Percentiles rank a stretch among this genome's conserved stretches.
These are phyloP conservation scores for Drosophila ficusphila DNA, from an alignment of 1,140 invertebrate species.

Conservation along the genomic window DNA sequence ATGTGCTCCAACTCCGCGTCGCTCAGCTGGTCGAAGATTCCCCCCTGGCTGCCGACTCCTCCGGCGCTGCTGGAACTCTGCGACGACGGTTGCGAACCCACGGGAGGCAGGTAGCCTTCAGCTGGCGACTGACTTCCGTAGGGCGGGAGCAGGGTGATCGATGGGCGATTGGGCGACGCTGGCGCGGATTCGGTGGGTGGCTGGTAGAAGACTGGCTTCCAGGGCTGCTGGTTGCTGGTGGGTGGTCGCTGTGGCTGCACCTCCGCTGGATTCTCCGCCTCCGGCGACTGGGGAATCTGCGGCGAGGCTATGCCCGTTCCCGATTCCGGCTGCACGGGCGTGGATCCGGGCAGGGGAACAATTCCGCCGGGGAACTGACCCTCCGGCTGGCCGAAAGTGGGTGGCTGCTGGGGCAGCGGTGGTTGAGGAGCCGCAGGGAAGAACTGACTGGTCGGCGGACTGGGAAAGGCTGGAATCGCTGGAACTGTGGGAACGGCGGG, in stretches of 20 bases:
- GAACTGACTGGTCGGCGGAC: slow-evolving; percentile 54
- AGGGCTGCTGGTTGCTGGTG: slow-evolving; percentile 58
- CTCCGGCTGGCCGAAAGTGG: slow-evolving; percentile 64
- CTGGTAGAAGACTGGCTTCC: slow-evolving; percentile 71
- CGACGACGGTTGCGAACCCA: slow-evolving; percentile 29
- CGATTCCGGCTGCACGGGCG: slow-evolving; percentile 56
- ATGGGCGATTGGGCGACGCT: slow-evolving; percentile 56
- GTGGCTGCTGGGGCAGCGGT: slow-evolving; percentile 68
- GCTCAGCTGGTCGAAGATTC: slow-evolving; percentile 73
- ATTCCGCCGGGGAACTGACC: slow-evolving; percentile 68
- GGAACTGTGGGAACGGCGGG: slow-evolving; percentile 10
- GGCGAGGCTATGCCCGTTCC: slow-evolving; percentile 74
- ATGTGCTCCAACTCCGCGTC: slow-evolving; percentile 78
- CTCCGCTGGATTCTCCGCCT: slow-evolving; percentile 38
- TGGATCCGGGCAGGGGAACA: slow-evolving; percentile 62
- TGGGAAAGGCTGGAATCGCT: slow-evolving; percentile 15
- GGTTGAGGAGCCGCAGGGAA: slow-evolving; percentile 68
- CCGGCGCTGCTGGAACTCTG: slow-evolving; percentile 24
- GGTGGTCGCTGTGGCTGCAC: slow-evolving; percentile 16
- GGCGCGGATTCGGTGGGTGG: slow-evolving; percentile 48
- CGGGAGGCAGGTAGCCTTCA: slow-evolving; percentile 74
- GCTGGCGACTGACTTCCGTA: slow-evolving; percentile 71
- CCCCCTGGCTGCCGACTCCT: slow-evolving; percentile 30
- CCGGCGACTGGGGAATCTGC: slow-evolving; percentile 63
- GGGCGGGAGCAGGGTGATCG: slow-evolving; percentile 69